These are phyloP conservation scores for Drosophila bocqueti DNA, from an alignment of 1,140 invertebrate species.

Conservation along the genomic window DNA sequence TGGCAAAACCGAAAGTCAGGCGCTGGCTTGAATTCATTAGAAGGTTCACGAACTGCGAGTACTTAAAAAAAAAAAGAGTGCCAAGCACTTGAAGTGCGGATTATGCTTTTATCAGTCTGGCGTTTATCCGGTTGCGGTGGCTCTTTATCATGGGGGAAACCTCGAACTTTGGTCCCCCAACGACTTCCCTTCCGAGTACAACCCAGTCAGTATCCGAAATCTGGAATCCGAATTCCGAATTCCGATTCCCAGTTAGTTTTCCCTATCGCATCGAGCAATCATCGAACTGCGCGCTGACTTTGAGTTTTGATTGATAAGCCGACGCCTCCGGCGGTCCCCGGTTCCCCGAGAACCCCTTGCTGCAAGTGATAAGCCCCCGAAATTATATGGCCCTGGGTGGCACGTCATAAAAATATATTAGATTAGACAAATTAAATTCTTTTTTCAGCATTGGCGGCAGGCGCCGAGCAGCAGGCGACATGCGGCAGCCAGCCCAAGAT, in stretches of 20 bases:
- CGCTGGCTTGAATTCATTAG: constrained; percentile 63
- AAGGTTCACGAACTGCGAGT: constrained; percentile 53
- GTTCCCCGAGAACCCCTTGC: constrained; percentile 32
- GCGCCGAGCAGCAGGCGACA: not conserved
- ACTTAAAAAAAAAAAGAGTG: constrained; percentile 2
- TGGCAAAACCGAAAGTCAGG: constrained; percentile 65
- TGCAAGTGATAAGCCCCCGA: constrained; percentile 50
- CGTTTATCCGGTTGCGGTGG: constrained; percentile 33
- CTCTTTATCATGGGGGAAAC: constrained; percentile 30
- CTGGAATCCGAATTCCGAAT: constrained; percentile 31
- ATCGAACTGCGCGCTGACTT: constrained; percentile 32
- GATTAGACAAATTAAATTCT: constrained; percentile 59
- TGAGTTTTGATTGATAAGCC: constrained; percentile 68
- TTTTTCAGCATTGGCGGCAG: constrained; percentile 18
- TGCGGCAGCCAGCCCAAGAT: constrained; percentile 15
- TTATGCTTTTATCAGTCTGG: constrained; percentile 37
- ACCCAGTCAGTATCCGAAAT: constrained; percentile 17
- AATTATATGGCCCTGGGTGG: constrained; percentile 43
- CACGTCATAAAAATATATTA: constrained; percentile 59
- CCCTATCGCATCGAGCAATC: constrained; percentile 46
- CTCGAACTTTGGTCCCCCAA: constrained; percentile 15
- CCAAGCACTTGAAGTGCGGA: constrained; percentile 5
- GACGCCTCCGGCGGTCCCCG: not conserved
- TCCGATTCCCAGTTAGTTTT: constrained; percentile 27
- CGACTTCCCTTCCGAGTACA: constrained; percentile 23